A percentile compares a stretch with the other conserved stretches of the same genome.
These are phyloP conservation scores for Plotosus lineatus DNA, from an alignment of 2,113 vertebrate species.

Conservation along the genomic window DNA sequence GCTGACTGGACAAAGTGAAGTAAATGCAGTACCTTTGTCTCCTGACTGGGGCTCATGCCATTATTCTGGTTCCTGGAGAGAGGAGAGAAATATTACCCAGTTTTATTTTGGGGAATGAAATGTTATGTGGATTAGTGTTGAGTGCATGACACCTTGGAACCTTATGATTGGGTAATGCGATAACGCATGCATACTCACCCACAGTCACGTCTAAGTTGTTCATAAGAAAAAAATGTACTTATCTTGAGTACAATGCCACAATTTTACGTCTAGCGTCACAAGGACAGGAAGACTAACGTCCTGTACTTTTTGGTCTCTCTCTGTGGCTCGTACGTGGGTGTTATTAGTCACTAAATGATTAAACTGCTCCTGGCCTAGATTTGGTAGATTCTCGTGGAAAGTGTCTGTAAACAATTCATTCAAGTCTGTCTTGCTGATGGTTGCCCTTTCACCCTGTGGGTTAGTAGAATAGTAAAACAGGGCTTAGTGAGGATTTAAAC, in stretches of 20 bases:
- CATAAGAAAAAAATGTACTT: neutral
- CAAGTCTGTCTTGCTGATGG: neutral
- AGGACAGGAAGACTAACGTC: neutral
- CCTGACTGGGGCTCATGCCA: slow-evolving; percentile 73
- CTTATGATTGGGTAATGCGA: slow-evolving; percentile 3
- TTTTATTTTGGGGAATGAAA: neutral
- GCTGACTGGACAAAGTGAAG: neutral
- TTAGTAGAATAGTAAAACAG: slow-evolving; percentile 1
- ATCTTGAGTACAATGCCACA: slow-evolving; percentile 8
- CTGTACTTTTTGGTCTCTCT: neutral
- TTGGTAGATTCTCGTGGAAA: neutral
- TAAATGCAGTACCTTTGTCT: slow-evolving; percentile 66
- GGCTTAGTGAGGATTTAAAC: neutral
- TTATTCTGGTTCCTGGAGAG: slow-evolving; percentile 74
- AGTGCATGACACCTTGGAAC: neutral
- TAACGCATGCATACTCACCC: neutral
- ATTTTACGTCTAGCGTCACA: neutral
- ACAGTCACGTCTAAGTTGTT: neutral
- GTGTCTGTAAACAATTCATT: neutral
- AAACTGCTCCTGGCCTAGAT: neutral
- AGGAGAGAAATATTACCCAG: slow-evolving; percentile 34
- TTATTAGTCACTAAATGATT: neutral
- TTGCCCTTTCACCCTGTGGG: neutral
- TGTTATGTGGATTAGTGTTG: neutral
- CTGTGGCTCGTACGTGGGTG: no score